Conservation (phyloP, 2,113 vertebrate species). For the Edolisoma coerulescens region DNA sequence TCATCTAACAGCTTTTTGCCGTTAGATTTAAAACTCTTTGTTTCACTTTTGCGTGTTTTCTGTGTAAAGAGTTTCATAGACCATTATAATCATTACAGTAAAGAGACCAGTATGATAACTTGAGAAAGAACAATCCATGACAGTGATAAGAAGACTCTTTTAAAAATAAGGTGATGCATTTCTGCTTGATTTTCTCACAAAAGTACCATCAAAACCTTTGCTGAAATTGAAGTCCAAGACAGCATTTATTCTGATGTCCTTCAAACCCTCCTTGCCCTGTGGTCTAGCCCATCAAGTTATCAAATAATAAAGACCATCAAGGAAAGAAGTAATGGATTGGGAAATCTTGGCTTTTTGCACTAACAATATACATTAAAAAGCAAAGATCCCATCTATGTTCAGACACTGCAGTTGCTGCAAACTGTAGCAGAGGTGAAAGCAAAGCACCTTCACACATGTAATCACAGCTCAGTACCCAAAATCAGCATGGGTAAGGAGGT, state of each 20-base stretch:
- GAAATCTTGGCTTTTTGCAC: neutral
- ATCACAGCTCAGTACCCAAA: neutral
- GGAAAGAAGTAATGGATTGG: neutral
- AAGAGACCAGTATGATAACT: neutral
- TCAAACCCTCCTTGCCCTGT: neutral
- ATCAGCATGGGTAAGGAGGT: neutral
- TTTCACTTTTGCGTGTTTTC: neutral
- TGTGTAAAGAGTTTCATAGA: neutral
- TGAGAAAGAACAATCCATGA: neutral
- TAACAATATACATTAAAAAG: fast-evolving
- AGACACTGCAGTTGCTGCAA: neutral
- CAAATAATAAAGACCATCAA: neutral
- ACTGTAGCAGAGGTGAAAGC: neutral
- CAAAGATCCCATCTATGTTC: neutral
- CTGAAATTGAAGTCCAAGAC: neutral
- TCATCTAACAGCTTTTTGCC: neutral
- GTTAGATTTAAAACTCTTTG: neutral
- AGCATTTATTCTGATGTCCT: neutral
- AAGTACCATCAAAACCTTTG: neutral
- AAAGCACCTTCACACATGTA: neutral
- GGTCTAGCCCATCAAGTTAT: neutral
- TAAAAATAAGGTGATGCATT: neutral
- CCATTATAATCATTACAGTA: neutral
- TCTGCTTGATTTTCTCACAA: neutral
- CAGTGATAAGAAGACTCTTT: neutral